Base-by-base conservation (phyloP, 2,113 vertebrate species). In the Rhegmatorhina hoffmannsi region DNA sequence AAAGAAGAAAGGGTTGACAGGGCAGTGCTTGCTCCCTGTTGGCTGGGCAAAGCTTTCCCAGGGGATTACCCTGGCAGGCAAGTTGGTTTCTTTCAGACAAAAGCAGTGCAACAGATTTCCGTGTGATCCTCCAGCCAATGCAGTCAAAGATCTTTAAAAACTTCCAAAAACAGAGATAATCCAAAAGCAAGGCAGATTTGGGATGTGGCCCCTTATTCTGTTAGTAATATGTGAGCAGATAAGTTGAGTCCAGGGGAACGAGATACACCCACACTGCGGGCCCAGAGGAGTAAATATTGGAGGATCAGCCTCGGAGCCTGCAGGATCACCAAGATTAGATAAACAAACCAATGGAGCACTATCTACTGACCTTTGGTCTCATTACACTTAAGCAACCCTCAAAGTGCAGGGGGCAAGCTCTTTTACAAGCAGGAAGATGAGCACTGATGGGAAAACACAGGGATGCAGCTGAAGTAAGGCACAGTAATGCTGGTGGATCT, bases 301-400 rank as follows among this genome's bases (percentile, higher is more conserved):
- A 64, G 52, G 19, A 75, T 84, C 29, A 81, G 47, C 43, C 68
- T 70, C 1, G 3, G 79, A 91, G 68, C 44, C 46, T 84, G 85
- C 50, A 63, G 75, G 77, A 92, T 81, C 76, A 50, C 52, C 38
- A 62, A 64, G 87, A 85, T 95, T 55, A 80, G 90, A 12, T 93
- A 88, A 91, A 52, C 90, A 92, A 94, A 95, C 44, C 56, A 55
- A 6, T 50, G 68, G 31, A 80, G 55, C 64, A 6, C 56, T 86
- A 70, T 88, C 80, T 78, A 28, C 84, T 94, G 38, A 95, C 92
- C 94, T 87, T 96, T 94, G 80, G 60, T 87, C 90, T 93, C 64
- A 12, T 78, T 40, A 17, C 1, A 4, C 72, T 94, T 85, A n/a
- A 64, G 90, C 96, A 95, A 94, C n/a, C 13, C 60, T 89, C 53